Conservation (phyloP, 1,140 invertebrate genomes). For the Leptinotarsa texana region DNA sequence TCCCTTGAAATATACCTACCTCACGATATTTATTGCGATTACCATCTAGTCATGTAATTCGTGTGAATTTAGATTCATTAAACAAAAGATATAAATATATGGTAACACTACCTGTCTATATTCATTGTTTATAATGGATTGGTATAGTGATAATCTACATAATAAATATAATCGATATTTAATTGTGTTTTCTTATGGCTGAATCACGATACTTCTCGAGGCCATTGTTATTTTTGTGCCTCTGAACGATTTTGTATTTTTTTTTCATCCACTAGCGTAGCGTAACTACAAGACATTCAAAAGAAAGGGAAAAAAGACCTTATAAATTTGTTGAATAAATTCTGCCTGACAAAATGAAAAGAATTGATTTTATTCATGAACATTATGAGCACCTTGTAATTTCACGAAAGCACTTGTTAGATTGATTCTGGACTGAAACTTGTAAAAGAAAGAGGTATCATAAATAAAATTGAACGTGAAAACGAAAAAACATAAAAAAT, state of each 20-base stretch:
- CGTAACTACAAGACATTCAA: neutral
- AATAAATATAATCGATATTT: neutral
- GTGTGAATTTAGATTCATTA: neutral
- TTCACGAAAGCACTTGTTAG: too few relatives aligned
- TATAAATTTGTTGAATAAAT: too few relatives aligned
- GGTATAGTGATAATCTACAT: neutral
- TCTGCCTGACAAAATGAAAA: too few relatives aligned
- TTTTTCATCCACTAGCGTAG: neutral
- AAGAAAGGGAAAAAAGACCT: neutral
- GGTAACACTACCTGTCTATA: neutral
- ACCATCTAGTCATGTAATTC: neutral
- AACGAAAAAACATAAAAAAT: too few relatives aligned
- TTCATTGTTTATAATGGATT: neutral
- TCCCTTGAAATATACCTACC: too few relatives aligned
- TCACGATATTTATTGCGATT: neutral
- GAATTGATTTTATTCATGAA: too few relatives aligned
- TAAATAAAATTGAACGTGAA: too few relatives aligned
- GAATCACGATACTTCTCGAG: neutral
- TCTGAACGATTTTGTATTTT: neutral
- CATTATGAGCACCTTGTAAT: too few relatives aligned
- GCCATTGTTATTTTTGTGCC: neutral
- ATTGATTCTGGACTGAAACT: too few relatives aligned
- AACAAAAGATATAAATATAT: slow-evolving; percentile 1
- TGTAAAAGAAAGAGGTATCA: too few relatives aligned
- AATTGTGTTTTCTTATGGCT: neutral